Evolutionary conservation across 2,888 invertebrate genomes (phyloP).

Genomic region (Crossocerus cetratus): DNA sequence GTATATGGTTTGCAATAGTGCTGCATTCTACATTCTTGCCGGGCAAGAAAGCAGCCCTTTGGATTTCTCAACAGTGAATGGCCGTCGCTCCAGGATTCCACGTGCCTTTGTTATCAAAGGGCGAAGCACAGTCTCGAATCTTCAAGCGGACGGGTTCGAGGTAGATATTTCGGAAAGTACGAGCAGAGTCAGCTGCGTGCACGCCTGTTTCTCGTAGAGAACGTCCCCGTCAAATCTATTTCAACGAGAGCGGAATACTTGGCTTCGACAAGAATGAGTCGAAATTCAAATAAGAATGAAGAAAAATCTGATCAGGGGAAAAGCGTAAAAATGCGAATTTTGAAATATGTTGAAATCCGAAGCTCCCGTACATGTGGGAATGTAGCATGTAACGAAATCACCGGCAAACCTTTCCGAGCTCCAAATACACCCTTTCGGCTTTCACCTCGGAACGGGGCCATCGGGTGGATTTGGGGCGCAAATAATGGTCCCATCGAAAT

Average conservation of each 20-base stretch:
- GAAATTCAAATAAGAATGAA: background rate
- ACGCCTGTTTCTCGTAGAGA: background rate
- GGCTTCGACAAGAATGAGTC: background rate
- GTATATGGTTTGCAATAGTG: too few relatives aligned
- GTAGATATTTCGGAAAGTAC: background rate
- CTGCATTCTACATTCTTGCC: too few relatives aligned
- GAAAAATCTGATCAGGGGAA: too few relatives aligned
- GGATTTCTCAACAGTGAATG: too few relatives aligned
- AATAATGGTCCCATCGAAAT: slow-evolving; percentile 31
- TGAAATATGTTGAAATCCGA: background rate
- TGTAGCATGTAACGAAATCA: background rate
- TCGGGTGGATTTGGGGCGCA: slow-evolving; percentile 15
- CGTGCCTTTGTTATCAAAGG: too few relatives aligned
- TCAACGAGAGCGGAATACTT: background rate
- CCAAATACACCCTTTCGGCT: background rate
- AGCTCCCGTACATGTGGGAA: background rate
- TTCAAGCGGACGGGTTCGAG: background rate
- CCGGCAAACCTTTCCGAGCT: background rate
- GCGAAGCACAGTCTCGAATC: background rate
- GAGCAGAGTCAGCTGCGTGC: too few relatives aligned
- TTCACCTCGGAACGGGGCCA: slow-evolving; percentile 24
- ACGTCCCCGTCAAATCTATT: background rate
- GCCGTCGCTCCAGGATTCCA: too few relatives aligned
- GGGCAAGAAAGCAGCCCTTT: too few relatives aligned
- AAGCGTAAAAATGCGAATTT: background rate